phyloP scores from a whole-genome alignment of 2,113 vertebrate genomes.

The Corythornis cristatus region DNA sequence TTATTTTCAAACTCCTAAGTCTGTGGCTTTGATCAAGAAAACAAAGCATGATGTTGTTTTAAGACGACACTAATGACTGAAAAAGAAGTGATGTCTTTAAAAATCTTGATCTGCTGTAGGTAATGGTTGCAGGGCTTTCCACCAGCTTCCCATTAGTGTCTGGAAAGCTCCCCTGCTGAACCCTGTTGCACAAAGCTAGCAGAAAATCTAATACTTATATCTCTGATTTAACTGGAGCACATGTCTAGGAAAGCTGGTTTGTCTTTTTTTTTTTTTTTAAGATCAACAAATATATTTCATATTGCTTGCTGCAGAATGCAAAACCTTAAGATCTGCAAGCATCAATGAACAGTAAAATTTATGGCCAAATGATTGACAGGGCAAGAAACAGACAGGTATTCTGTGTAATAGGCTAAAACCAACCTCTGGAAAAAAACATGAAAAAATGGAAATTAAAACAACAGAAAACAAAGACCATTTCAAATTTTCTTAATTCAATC shows the following conservation, averaged over 20 bases:
- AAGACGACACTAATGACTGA: slow-evolving; percentile 59
- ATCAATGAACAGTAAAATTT: slow-evolving; percentile 83
- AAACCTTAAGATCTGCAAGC: slow-evolving; percentile 66
- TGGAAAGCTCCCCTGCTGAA: background rate
- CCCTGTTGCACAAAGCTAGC: background rate
- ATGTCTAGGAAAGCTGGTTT: background rate
- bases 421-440: slow-evolving; percentile 74
- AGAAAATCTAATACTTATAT: slow-evolving; percentile 4
- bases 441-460: slow-evolving; percentile 63
- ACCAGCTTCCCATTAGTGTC: slow-evolving; percentile 32
- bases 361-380: slow-evolving; percentile 75
- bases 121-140: slow-evolving; percentile 33
- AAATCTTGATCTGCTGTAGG: slow-evolving; percentile 1
- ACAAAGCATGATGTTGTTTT: slow-evolving; percentile 56
- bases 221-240: slow-evolving; percentile 27
- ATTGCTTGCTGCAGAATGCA: slow-evolving; percentile 11
- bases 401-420: slow-evolving; percentile 78
- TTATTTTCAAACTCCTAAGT: slow-evolving; percentile 36
- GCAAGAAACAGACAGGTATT: slow-evolving; percentile 79
- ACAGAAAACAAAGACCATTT: slow-evolving; percentile 64
- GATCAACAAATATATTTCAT: slow-evolving; percentile 18
- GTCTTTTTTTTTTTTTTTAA: background rate
- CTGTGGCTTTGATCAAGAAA: slow-evolving; percentile 61
- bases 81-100: slow-evolving; percentile 41
- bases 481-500: slow-evolving; percentile 59